These are phyloP conservation scores for Gastracanthus pulcherrimus DNA, from an alignment of 2,888 invertebrate species.

Conservation along the genomic window DNA sequence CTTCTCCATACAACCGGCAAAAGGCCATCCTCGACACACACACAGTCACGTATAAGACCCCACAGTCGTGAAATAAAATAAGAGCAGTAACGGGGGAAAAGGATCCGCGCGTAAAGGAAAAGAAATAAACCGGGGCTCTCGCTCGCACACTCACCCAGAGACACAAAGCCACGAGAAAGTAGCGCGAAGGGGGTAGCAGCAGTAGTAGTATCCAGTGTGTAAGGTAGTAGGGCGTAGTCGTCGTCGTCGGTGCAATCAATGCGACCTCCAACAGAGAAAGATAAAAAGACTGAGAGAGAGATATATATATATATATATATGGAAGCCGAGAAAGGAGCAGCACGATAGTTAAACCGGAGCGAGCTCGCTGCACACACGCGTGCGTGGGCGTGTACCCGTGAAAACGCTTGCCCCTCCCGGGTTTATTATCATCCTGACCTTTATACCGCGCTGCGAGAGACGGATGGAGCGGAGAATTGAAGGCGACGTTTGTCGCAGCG, in stretches of 20 bases:
- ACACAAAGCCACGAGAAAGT: not conserved
- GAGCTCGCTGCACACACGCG: not conserved
- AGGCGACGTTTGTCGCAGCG: too few relatives aligned
- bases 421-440: slow-evolving; percentile 40
- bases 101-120: not conserved
- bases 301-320: not conserved
- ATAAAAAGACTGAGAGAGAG: not conserved
- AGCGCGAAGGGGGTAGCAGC: not conserved
- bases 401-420: slow-evolving; percentile 21
- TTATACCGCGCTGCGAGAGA: not conserved
- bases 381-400: not conserved
- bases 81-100: not conserved
- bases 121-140: not conserved
- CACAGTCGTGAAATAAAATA: too few relatives aligned
- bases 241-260: slow-evolving; percentile 26
- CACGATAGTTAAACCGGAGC: not conserved
- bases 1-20: too few relatives aligned
- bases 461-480: not conserved
- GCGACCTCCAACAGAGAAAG: slow-evolving; percentile 22
- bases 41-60: too few relatives aligned
- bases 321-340: not conserved
- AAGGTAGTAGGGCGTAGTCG: not conserved
- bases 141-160: not conserved
- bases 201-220: not conserved
- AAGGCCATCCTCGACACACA: too few relatives aligned